These are phyloP conservation scores for Ophion costatus DNA, from an alignment of 2,888 invertebrate species.

Conservation along the genomic window DNA sequence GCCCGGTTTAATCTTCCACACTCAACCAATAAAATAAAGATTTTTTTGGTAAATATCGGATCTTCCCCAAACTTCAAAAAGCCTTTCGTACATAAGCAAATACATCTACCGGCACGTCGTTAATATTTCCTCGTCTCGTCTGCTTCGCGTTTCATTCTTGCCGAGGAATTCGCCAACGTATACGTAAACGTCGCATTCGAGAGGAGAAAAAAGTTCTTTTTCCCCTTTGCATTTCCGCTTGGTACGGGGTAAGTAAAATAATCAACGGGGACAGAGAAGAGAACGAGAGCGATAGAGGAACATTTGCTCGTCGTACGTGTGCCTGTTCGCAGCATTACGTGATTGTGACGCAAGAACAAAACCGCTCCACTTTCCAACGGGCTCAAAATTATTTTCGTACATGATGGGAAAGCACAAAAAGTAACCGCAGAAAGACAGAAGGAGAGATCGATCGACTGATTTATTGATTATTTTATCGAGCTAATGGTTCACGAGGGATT, in stretches of 20 bases:
- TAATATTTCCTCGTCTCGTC: constrained; percentile 11
- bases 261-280: constrained; percentile 12
- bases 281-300: not conserved
- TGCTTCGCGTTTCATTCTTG: not conserved
- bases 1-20: not conserved
- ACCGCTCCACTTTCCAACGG: constrained; percentile 57
- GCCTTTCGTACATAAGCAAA: not conserved
- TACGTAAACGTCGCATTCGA: not conserved
- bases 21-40: not conserved
- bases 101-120: not conserved
- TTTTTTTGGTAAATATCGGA: not conserved
- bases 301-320: not conserved
- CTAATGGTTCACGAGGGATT: no score
- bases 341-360: constrained; percentile 55
- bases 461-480: not conserved
- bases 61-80: not conserved
- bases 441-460: constrained; percentile 10
- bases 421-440: not conserved
- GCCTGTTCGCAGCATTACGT: constrained; percentile 44
- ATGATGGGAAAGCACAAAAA: constrained; percentile 32
- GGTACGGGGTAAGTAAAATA: constrained; percentile 38
- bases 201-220: constrained; percentile 4
- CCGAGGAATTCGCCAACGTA: constrained; percentile 1
- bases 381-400: constrained; percentile 62
- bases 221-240: constrained; percentile 22